Evolutionary conservation across 2,113 vertebrate genomes (phyloP).

Genomic region (Semnornis frantzii): DNA sequence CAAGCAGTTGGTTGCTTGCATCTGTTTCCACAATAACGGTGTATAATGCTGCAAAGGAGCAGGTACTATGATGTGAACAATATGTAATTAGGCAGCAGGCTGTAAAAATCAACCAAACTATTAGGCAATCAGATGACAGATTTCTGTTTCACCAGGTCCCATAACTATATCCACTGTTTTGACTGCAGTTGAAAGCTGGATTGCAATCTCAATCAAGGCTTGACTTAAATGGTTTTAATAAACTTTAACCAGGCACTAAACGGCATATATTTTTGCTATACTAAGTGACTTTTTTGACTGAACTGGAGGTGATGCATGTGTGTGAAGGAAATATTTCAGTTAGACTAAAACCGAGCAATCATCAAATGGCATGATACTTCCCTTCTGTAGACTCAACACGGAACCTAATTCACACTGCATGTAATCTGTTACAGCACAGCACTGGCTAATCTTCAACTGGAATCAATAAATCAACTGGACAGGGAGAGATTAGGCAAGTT

Average conservation of each 20-base stretch:
- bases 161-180: not conserved
- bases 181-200: not conserved
- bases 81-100: not conserved
- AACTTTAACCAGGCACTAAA: not conserved
- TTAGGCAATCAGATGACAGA: not conserved
- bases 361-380: not conserved
- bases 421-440: not conserved
- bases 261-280: not conserved
- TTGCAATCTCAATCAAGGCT: not conserved
- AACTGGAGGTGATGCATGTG: not conserved
- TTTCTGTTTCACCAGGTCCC: not conserved
- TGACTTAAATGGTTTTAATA: not conserved
- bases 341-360: not conserved
- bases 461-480: constrained; percentile 23
- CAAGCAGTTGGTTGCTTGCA: not conserved
- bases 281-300: not conserved
- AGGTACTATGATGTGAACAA: not conserved
- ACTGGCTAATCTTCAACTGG: constrained; percentile 29
- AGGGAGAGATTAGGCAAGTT: not conserved
- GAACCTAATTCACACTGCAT: not conserved
- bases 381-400: not conserved
- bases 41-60: not conserved
- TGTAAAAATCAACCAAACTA: not conserved
- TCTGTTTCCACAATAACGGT: not conserved
- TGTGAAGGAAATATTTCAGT: not conserved